A percentile compares a stretch with the other conserved stretches of the same genome.
These are phyloP conservation scores for Tachystola acroxantha DNA, from an alignment of 2,888 invertebrate species.

Conservation along the genomic window DNA sequence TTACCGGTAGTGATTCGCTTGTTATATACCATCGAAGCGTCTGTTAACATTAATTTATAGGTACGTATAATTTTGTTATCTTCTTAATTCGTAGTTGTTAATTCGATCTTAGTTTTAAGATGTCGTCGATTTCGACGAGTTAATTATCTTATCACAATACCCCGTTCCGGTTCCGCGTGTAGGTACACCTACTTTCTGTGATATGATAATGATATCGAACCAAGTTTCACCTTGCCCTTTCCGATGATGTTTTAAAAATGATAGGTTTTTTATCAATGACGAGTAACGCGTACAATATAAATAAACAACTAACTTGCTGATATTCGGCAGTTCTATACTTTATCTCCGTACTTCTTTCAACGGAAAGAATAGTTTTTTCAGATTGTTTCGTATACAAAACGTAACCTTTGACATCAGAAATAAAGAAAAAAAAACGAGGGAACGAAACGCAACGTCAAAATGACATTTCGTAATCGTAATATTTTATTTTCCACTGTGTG, in stretches of 20 bases:
- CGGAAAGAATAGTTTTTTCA: neutral
- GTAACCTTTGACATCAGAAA: constrained; percentile 13
- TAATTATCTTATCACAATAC: too few relatives aligned
- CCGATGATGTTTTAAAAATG: neutral
- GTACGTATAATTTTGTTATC: too few relatives aligned
- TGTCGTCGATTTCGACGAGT: too few relatives aligned
- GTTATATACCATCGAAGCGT: too few relatives aligned
- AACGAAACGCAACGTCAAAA: constrained; percentile 18
- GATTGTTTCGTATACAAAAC: constrained; percentile 8
- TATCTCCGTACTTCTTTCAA: constrained; percentile 1
- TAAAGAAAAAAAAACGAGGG: constrained; percentile 1
- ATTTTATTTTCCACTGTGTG: too few relatives aligned
- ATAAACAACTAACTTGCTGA: neutral
- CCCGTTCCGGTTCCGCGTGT: too few relatives aligned
- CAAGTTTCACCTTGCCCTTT: neutral
- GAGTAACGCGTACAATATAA: neutral
- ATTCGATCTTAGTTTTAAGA: too few relatives aligned
- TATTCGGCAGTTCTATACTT: constrained; percentile 26
- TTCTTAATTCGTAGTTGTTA: too few relatives aligned
- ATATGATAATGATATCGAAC: too few relatives aligned
- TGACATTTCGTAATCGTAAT: constrained; percentile 12
- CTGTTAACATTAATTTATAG: too few relatives aligned
- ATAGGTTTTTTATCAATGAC: neutral
- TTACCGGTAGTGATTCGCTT: too few relatives aligned
- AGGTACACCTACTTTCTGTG: too few relatives aligned